Conservation (phyloP, 1,140 invertebrate species). For the Cherax quadricarinatus region DNA sequence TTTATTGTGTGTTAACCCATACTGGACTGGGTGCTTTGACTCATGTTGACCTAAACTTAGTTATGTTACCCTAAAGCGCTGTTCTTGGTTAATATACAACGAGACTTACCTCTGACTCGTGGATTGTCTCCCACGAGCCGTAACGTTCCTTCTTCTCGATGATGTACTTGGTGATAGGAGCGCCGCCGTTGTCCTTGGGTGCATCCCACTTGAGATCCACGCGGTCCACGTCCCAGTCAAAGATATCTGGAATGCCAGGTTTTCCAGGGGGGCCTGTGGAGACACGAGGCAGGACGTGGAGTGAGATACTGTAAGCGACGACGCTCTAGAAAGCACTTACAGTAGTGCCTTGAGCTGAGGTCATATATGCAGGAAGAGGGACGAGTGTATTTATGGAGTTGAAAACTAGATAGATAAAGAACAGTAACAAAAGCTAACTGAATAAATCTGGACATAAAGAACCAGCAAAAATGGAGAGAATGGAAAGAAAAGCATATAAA, state of each 20-base stretch:
- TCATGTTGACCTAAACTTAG: too few species aligned
- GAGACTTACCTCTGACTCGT: slow-evolving; percentile 70
- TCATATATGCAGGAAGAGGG: neutral
- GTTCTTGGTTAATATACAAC: too few species aligned
- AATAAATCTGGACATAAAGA: neutral
- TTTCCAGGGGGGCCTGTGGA: slow-evolving; percentile 81
- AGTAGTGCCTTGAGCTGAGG: too few species aligned
- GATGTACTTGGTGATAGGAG: slow-evolving; percentile 95
- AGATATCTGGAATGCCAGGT: slow-evolving; percentile 94
- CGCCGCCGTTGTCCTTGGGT: slow-evolving; percentile 93
- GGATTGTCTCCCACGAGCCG: slow-evolving; percentile 91
- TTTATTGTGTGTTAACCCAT: too few species aligned
- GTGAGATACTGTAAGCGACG: neutral
- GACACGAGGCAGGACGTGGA: neutral
- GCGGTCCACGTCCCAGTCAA: slow-evolving; percentile 95
- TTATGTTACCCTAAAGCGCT: too few species aligned
- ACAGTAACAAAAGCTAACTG: neutral
- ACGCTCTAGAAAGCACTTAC: neutral
- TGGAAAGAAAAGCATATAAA: neutral
- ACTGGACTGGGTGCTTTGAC: too few species aligned
- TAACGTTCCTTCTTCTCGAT: slow-evolving; percentile 98
- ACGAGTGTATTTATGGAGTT: neutral
- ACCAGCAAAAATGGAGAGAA: neutral
- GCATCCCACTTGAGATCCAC: slow-evolving; percentile 96
- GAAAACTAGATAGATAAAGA: neutral